These are phyloP conservation scores for Unio delphinus DNA, from an alignment of 2,888 invertebrate genomes.

Conservation along the genomic window DNA sequence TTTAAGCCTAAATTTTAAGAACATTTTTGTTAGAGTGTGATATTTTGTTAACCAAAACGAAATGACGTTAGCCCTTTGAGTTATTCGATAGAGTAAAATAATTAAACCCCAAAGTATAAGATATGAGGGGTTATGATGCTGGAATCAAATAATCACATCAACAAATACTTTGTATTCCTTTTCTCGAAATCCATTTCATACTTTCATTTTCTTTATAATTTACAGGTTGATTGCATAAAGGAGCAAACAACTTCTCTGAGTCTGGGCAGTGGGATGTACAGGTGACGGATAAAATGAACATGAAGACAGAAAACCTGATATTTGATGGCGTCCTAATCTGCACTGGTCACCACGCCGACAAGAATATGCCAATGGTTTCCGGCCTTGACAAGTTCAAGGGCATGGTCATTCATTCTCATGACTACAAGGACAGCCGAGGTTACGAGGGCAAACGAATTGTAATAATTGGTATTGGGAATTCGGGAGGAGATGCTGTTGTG, in stretches of 20 bases:
- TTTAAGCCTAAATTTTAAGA: no score
- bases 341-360: slow-evolving; percentile 61
- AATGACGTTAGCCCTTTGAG: no score
- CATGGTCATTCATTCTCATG: slow-evolving; percentile 58
- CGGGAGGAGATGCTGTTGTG: slow-evolving; percentile 72
- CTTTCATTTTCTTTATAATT: neutral
- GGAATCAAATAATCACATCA: no score
- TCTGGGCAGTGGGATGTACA: slow-evolving; percentile 60
- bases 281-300: slow-evolving; percentile 45
- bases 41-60: no score
- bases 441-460: slow-evolving; percentile 69
- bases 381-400: slow-evolving; percentile 60
- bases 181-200: neutral
- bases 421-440: slow-evolving; percentile 53
- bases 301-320: slow-evolving; percentile 23
- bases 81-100: no score
- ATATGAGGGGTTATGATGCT: no score
- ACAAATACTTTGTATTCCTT: neutral
- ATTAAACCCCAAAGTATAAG: no score
- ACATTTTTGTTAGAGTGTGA: no score
- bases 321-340: slow-evolving; percentile 63
- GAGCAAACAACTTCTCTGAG: slow-evolving; percentile 7
- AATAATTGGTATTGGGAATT: slow-evolving; percentile 74
- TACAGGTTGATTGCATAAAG: slow-evolving; percentile 6
- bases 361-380: slow-evolving; percentile 46